These are phyloP conservation scores for Drosophila bocki DNA, from an alignment of 1,140 invertebrate species.

Conservation along the genomic window DNA sequence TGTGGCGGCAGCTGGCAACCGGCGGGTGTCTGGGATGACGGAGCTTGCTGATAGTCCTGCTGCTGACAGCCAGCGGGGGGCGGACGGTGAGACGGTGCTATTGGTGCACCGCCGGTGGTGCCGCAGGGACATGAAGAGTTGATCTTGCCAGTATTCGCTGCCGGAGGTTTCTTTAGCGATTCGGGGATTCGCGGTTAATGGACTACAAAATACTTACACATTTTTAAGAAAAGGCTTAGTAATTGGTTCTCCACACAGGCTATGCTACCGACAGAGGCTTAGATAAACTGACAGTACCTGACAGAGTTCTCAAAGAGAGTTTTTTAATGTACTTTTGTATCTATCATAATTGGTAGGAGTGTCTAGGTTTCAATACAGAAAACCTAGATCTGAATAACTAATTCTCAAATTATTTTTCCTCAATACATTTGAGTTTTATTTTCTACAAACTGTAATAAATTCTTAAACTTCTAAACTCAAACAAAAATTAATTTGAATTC, in stretches of 20 bases:
- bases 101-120: conserved; percentile 11
- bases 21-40: neutral
- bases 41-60: neutral
- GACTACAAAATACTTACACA: conserved; percentile 30
- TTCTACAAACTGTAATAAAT: too few species aligned
- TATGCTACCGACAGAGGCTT: conserved; percentile 8
- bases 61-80: conserved; percentile 5
- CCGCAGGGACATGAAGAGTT: conserved; percentile 52
- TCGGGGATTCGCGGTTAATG: neutral
- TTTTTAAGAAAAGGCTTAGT: conserved; percentile 11
- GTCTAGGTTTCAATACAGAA: neutral
- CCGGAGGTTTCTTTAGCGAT: neutral
- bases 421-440: too few species aligned
- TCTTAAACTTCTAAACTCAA: neutral
- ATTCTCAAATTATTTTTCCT: too few species aligned
- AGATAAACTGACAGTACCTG: conserved; percentile 3
- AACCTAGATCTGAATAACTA: neutral
- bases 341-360: neutral
- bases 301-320: neutral
- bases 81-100: neutral
- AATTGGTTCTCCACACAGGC: conserved; percentile 9
- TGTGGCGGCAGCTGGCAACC: conserved; percentile 8
- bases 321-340: neutral
- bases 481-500: neutral
- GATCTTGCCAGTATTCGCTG: conserved; percentile 57